Evolutionary conservation across 2,888 invertebrate species (phyloP).

Genomic region (Drosophila rellima): DNA sequence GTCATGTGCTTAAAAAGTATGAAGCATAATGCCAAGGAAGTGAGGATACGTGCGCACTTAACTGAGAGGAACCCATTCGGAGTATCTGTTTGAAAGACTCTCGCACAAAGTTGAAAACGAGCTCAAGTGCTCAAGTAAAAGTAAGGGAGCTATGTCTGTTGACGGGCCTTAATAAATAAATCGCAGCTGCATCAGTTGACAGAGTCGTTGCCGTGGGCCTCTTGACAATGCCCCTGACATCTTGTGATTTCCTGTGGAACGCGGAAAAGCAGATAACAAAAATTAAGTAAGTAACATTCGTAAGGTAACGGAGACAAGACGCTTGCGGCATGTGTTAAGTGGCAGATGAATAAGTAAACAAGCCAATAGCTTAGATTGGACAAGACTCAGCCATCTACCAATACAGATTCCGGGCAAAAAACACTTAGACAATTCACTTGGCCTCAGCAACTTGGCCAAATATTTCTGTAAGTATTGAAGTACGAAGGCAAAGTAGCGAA

Average conservation of each 20-base stretch:
- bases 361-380: conserved; percentile 52
- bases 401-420: conserved; percentile 19
- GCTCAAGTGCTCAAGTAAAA: conserved; percentile 41
- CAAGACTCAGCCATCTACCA: conserved; percentile 10
- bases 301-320: conserved; percentile 18
- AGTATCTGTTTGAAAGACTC: conserved; percentile 23
- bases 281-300: conserved; percentile 57
- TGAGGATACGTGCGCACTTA: conserved; percentile 57
- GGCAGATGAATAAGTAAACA: conserved; percentile 46
- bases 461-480: conserved; percentile 1
- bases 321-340: conserved; percentile 42
- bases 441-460: background rate
- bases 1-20: conserved; percentile 69
- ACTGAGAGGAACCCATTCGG: conserved; percentile 4
- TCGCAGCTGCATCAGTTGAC: conserved; percentile 72
- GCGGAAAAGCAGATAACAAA: conserved; percentile 60
- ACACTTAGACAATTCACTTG: conserved; percentile 37
- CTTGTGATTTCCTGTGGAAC: conserved; percentile 71
- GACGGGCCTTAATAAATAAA: conserved; percentile 69
- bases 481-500: background rate
- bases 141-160: conserved; percentile 27
- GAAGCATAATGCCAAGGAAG: conserved; percentile 52
- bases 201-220: conserved; percentile 44
- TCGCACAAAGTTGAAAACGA: conserved; percentile 46
- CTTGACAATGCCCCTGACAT: conserved; percentile 56